Base-by-base conservation (phyloP, 2,113 vertebrate species). In the Caretta caretta region DNA sequence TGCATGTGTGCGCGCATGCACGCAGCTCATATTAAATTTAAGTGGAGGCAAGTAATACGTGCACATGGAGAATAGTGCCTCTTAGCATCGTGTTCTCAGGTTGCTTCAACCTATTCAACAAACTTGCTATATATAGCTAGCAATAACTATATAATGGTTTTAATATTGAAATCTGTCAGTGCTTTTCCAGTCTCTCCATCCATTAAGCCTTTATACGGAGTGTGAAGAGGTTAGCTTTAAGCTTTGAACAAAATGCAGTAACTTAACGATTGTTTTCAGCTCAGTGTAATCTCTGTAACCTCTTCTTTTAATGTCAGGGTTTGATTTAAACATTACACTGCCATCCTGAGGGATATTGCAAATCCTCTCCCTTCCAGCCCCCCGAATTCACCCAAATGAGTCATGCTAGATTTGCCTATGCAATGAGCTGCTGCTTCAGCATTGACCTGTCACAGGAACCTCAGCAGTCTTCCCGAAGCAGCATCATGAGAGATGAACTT, bases 401-500 rank as follows among this genome's bases (percentile, higher is more conserved):
- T n/a, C 84, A 12, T 5, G 4, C 75, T 88, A 92, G 78, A 48
- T 78, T 89, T 11, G 49, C 46, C 5, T 76, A 6, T 85, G 49
- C 29, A 16, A 62, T 69, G 81, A 91, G 53, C 16, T n/a, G 13
- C 46, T 51, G 9, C 75, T 93, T 92, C 25, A 88, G 88, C 56
- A 56, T 12, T 50, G 31, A 90, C 19, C 48, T 10, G 5, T 38
- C 27, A 9, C 6, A 31, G 20, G 13, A 22, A 1, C 62, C 53
- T 83, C 49, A 1, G 4, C 48, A 57, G 5, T 46, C 42, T 92
- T 14, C n/a, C 38, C 25, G 29, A 54, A 76, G 25, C 0, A 0
- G 5, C 80, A 12, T 89, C 48, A 42, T 80, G 49, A 46, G 12
- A 10, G 62, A 25, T 38, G 69, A 13, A 13, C 31, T 35, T 29